These are phyloP conservation scores for Chloropsis hardwickii DNA, from an alignment of 2,113 vertebrate species.

Conservation along the genomic window DNA sequence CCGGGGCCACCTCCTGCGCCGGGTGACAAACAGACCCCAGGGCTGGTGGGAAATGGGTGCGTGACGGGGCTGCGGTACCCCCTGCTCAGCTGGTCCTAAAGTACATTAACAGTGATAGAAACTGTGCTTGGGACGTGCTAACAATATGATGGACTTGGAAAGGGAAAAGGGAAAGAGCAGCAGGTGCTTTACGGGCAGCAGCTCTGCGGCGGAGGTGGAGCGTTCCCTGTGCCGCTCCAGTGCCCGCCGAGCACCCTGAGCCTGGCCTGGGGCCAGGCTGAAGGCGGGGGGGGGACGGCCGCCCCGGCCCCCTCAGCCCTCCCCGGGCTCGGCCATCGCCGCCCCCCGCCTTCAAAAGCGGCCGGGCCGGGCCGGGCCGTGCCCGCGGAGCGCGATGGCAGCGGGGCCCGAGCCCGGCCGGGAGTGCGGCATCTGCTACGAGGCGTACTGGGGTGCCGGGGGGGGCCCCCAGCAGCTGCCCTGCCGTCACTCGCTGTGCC, in stretches of 20 bases:
- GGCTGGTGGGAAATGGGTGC: background rate
- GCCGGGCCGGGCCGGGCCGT: fast-evolving
- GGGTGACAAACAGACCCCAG: background rate
- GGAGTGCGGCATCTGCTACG: constrained; percentile 67
- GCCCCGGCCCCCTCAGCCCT: background rate
- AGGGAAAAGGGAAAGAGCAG: too few species aligned
- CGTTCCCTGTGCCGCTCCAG: background rate
- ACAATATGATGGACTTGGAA: fast-evolving
- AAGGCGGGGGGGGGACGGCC: background rate
- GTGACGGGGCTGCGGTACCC: fast-evolving
- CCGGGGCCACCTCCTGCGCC: background rate
- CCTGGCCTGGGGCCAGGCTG: background rate
- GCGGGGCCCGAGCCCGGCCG: background rate
- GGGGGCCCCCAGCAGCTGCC: constrained; percentile 22
- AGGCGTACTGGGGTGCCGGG: background rate
- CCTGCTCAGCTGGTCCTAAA: fast-evolving
- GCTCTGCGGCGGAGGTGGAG: background rate
- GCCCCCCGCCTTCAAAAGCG: background rate
- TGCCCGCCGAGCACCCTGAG: background rate
- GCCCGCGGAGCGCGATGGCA: background rate
- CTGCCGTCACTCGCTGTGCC: constrained; percentile 59
- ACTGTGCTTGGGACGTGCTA: fast-evolving
- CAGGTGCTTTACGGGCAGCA: background rate
- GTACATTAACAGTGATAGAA: fast-evolving
- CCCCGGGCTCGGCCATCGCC: background rate